These are phyloP conservation scores for Diarsia mendica DNA, from an alignment of 2,888 invertebrate genomes.

Conservation along the genomic window DNA sequence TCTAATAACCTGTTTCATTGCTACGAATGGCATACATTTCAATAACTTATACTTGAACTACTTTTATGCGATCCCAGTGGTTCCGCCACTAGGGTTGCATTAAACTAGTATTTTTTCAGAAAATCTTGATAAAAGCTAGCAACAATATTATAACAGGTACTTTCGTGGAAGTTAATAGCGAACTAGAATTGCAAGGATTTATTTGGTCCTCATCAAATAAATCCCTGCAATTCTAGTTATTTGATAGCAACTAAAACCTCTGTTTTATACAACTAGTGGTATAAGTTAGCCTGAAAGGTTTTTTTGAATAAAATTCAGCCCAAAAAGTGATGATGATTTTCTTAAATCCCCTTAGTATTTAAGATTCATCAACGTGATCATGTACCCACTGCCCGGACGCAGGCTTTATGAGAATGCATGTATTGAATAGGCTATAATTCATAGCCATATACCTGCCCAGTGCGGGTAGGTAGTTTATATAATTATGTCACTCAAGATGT, in stretches of 20 bases:
- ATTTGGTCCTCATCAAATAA: no score
- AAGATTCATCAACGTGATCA: no score
- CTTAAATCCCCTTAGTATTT: no score
- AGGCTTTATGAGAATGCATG: no score
- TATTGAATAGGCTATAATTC: no score
- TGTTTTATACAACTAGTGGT: neutral
- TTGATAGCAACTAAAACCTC: neutral
- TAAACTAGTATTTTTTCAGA: neutral
- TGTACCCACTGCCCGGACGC: no score
- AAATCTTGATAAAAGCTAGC: neutral
- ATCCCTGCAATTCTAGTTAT: no score
- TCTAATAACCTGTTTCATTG: constrained; percentile 6
- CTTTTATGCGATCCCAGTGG: neutral
- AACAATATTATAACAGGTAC: neutral
- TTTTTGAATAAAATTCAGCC: neutral
- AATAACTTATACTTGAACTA: neutral
- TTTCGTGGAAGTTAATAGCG: neutral
- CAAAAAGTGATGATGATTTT: no score
- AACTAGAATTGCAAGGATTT: neutral
- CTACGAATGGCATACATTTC: constrained; percentile 9
- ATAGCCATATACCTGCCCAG: no score
- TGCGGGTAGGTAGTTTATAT: no score
- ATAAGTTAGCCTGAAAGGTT: neutral
- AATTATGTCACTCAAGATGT: no score
- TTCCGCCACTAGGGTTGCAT: no score